Base-by-base conservation (phyloP, 2,888 invertebrate genomes). In the Acronicta psi region DNA sequence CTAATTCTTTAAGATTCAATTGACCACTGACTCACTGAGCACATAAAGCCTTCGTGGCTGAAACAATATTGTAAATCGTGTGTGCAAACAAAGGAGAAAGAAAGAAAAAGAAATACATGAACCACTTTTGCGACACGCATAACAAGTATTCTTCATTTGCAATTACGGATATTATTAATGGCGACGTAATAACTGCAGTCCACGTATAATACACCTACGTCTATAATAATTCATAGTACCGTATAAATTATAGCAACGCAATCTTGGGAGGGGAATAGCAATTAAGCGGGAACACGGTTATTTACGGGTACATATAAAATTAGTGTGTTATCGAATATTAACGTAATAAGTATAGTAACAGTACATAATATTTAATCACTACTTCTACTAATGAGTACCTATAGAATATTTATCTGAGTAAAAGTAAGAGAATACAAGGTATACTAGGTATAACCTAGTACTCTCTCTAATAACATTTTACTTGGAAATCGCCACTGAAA, bases 201-300 rank as follows among this genome's bases (percentile, higher is more conserved):
- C 75, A 69, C 75, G 77, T 80, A 80, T 80, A 74, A 80, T 74
- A 78, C 72, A 80, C 74, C 70, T 76, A 75, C 74, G 75, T 75
- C 73, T 71, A 73, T 83, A 78, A 86, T 90, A 86, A 87, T 80
- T 89, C 86, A 88, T 84, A 56, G 77, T 68, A 60, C 53, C 72
- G 77, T 83, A 85, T 90, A 89, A 89, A 88, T 90, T 89, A 90
- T 83, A 83, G 79, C 79, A 81, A 77, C 82, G 76, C 83, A 85
- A 84, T 86, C 86, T 85, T 84, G 74, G 74, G 61, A 78, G 79
- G 84, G 84, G 82, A 84, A 85, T 82, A 82, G 87, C 87, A 88
- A 90, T 88, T 88, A 88, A 86, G 83, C 78, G 69, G 68, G 77
- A 75, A 81, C 81, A 79, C 79, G 80, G 83, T 87, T 87, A 87